A percentile compares a stretch with the other conserved stretches of the same genome.
phyloP scores from a whole-genome alignment of 2,113 vertebrate species.

The Pithys albifrons region DNA sequence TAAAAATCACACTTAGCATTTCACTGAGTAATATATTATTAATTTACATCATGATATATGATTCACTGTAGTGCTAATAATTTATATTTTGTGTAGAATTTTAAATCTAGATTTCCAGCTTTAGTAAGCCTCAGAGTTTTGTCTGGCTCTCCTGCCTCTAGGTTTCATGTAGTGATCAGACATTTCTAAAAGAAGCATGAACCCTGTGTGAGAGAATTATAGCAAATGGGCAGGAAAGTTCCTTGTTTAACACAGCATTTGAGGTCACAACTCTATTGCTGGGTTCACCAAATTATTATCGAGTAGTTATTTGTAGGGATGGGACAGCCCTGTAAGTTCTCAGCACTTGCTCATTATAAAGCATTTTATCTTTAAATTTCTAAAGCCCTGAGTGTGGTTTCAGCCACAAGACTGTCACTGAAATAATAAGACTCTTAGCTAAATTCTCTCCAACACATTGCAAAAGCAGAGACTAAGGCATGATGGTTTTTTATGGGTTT shows the following conservation, averaged over 20 bases:
- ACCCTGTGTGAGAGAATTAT: not conserved
- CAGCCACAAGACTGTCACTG: not conserved
- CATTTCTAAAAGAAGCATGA: not conserved
- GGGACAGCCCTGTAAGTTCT: not conserved
- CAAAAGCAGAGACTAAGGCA: not conserved
- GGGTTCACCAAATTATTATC: not conserved
- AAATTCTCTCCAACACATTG: not conserved
- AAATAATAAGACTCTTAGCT: not conserved
- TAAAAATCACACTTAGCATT: constrained; percentile 67
- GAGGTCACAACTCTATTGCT: not conserved
- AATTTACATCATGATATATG: constrained; percentile 62
- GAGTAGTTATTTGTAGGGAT: not conserved
- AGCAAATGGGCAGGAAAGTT: not conserved
- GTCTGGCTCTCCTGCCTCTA: constrained; percentile 16
- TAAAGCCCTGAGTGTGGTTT: not conserved
- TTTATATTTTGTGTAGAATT: constrained; percentile 61
- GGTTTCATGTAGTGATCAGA: not conserved
- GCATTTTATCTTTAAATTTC: constrained; percentile 4
- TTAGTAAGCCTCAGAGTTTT: constrained; percentile 41
- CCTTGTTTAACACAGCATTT: not conserved
- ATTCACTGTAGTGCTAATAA: constrained; percentile 55
- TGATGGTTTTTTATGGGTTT: too few relatives aligned
- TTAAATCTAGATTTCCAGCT: constrained; percentile 28
- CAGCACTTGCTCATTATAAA: not conserved
- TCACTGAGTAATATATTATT: constrained; percentile 58